Evolutionary conservation across 2,888 invertebrate genomes (phyloP), one percentile per base, ranked within the genome.

Genomic region (Megalurothrips usitatus): DNA sequence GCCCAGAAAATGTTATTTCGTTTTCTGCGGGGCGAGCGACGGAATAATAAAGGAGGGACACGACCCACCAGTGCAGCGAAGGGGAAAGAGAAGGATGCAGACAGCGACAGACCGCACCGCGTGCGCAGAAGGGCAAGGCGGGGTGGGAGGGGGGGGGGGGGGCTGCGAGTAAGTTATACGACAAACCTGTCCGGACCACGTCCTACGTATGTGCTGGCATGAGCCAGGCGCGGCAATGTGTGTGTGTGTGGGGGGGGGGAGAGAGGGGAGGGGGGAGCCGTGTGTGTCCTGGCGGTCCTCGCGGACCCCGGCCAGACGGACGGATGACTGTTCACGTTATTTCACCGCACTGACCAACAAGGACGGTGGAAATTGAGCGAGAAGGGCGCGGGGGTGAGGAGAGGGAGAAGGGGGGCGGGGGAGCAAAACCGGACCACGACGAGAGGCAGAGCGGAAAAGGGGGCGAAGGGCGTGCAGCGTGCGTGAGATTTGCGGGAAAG

Each of bases 271-370:
- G 34, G 34, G 49, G 14, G 14, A 58, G 14, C 58, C 58, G 14
- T 58, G 58, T 58, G 58, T 58, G 17, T 17, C 58, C 58, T 17
- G 58, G 58, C 58, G 58, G 52, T 17, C 52, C 3, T 52, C 14
- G 14, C 52, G 2, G 49, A 17, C 14, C 52, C 52, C 52, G 52
- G 17, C 17, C 58, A 58, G 17, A 58, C 58, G 58, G 58, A 17
- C 58, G 34, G 34, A 43, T 43, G 34, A 43, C 34, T 43, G 34
- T 43, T 43, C 58, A 58, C 58, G 68, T 75, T 75, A 75, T 75
- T 75, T 75, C 68, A 23, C 68, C 68, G 26, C 68, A 75, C 68
- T 75, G 68, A 26, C 68, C 26, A 75, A 75, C 23, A 75, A 75
- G 68, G 68, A 11, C 26, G 23, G 23, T 9, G 68, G 68, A 68